phyloP scores from a whole-genome alignment of 2,888 invertebrate genomes.

The Chorisops tibialis region DNA sequence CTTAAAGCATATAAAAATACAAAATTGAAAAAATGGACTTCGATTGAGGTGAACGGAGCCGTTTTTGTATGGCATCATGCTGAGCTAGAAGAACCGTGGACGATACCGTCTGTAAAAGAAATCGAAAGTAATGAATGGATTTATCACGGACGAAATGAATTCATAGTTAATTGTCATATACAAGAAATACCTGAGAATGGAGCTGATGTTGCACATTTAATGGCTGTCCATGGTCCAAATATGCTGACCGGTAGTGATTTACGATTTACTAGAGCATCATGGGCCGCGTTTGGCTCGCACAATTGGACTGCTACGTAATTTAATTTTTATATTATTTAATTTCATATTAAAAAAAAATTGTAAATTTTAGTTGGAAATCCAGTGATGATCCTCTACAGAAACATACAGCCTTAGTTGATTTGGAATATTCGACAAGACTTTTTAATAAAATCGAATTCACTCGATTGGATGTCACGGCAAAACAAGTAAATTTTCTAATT shows the following conservation, averaged over 20 bases:
- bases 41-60: constrained; percentile 66
- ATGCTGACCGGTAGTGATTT: constrained; percentile 55
- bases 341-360: no score
- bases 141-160: constrained; percentile 76
- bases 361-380: constrained; percentile 56
- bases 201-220: constrained; percentile 78
- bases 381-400: constrained; percentile 47
- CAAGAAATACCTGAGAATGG: constrained; percentile 86
- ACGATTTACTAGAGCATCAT: constrained; percentile 43
- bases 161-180: constrained; percentile 71
- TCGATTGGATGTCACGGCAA: constrained; percentile 60
- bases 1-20: constrained; percentile 65
- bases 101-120: constrained; percentile 57
- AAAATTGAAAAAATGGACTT: constrained; percentile 66
- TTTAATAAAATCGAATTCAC: constrained; percentile 58
- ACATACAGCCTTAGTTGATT: constrained; percentile 62
- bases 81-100: constrained; percentile 71
- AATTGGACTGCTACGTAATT: constrained; percentile 56
- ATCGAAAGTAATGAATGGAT: constrained; percentile 58
- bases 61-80: constrained; percentile 83
- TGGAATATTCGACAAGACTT: constrained; percentile 64
- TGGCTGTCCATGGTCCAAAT: constrained; percentile 68
- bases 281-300: constrained; percentile 55
- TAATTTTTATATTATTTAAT: constrained; percentile 1
- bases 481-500: constrained; percentile 59